Base-by-base conservation (phyloP, 2,888 invertebrate genomes). In the Lydus trimaculatus region DNA sequence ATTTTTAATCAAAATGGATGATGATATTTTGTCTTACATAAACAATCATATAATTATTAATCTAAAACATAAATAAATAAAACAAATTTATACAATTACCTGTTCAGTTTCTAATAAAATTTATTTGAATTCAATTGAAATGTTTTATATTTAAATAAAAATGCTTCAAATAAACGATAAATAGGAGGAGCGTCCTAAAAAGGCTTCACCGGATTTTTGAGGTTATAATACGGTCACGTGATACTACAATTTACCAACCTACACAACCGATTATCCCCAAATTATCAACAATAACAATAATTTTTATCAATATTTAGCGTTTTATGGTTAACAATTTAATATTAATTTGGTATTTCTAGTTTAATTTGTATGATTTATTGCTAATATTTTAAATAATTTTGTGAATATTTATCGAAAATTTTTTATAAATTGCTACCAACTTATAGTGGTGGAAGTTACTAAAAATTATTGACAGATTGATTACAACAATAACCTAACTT, bases 151-250 rank as follows among this genome's bases (percentile, higher is more conserved):
- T 28, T 52, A 43, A 48, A 63, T 17, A 52, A 63, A 20, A 48
- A 52, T 15, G 2, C 17, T 61, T 17, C n/a, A 63, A 63, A 33
- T 28, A 60, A 17, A 25, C n/a, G 39, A 33, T 60, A 60, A 17
- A 25, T 28, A 39, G 36, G 23, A 33, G 23, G 33, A 17, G 65
- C 65, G 65, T 65, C 65, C 39, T 31, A 31, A 31, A 48, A 58
- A 39, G 58, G 61, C 58, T 61, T 61, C 61, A 61, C 67, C 63
- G 67, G 63, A 17, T 28, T 66, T 67, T 58, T 31, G 48, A 67
- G 67, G 67, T 67, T 67, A 67, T 17, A 48, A 17, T 31, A 33
- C 11, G 7, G 58, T 66, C 66, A 66, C 62, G 58, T 33, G 63
- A 31, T 39, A 11, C 5, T 15, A 56, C 56, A 11, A 4, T 25